phyloP scores from a whole-genome alignment of 2,888 invertebrate genomes.

The Lycaena phlaeas region DNA sequence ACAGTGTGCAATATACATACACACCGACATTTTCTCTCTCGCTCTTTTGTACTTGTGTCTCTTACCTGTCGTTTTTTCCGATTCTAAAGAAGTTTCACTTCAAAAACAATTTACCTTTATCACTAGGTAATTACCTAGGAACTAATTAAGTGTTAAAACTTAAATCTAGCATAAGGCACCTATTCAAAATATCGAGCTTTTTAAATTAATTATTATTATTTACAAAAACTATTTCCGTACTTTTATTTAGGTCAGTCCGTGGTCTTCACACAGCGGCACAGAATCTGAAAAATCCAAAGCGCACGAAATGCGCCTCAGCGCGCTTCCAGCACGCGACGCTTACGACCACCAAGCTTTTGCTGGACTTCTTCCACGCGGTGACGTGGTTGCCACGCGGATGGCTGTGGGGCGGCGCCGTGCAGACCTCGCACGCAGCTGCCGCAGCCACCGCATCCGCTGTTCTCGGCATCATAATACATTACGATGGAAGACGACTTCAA shows the following conservation, averaged over 20 bases:
- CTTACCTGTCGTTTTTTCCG: too few species aligned
- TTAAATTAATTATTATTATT: too few species aligned
- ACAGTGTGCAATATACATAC: too few species aligned
- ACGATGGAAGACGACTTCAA: constrained; percentile 39
- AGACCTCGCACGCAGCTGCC: constrained; percentile 33
- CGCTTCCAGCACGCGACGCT: constrained; percentile 48
- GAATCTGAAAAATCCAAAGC: constrained; percentile 30
- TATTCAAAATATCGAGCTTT: too few species aligned
- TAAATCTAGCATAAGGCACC: too few species aligned
- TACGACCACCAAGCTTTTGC: constrained; percentile 44
- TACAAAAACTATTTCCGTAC: too few species aligned
- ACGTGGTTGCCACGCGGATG: constrained; percentile 85
- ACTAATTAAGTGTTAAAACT: too few species aligned
- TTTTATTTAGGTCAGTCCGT: constrained; percentile 43
- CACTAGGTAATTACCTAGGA: too few species aligned
- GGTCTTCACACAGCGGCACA: constrained; percentile 36
- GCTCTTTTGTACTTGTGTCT: too few species aligned
- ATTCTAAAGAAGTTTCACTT: too few species aligned
- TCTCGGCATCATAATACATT: constrained; percentile 46
- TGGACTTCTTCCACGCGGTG: constrained; percentile 85
- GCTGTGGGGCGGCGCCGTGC: constrained; percentile 83
- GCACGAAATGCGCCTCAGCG: constrained; percentile 42
- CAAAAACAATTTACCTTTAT: too few species aligned
- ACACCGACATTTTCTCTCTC: too few species aligned
- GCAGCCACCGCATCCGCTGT: constrained; percentile 44